Conservation (phyloP, 1,140 invertebrate genomes). For the Hyposmocoma kahamanoa region DNA sequence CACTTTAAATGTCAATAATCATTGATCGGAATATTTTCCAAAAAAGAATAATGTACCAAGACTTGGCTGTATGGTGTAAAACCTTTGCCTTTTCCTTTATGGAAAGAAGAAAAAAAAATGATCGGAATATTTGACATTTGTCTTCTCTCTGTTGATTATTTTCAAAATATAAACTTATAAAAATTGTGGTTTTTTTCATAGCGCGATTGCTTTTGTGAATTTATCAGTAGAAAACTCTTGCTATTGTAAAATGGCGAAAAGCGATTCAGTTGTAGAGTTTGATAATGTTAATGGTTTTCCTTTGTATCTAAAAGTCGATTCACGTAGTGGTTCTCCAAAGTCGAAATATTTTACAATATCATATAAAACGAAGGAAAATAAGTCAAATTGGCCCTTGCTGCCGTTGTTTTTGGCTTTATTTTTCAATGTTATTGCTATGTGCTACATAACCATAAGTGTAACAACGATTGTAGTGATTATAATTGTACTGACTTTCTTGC, state of each 20-base stretch:
- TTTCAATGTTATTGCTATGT: constrained; percentile 45
- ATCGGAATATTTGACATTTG: too few relatives aligned
- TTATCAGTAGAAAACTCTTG: too few relatives aligned
- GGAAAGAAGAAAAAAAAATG: too few relatives aligned
- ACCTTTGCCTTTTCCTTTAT: too few relatives aligned
- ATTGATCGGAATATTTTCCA: too few relatives aligned
- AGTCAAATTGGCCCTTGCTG: constrained; percentile 32
- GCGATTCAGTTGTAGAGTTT: constrained; percentile 24
- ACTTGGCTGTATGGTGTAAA: too few relatives aligned
- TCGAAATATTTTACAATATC: constrained; percentile 50
- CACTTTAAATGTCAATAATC: too few relatives aligned
- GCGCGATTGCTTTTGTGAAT: not conserved
- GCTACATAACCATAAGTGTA: constrained; percentile 45
- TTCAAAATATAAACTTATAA: not conserved
- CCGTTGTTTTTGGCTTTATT: constrained; percentile 48
- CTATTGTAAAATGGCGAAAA: constrained; percentile 22
- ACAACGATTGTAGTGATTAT: constrained; percentile 41
- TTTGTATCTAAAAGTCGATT: constrained; percentile 37
- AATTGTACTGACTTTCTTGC: constrained; percentile 44
- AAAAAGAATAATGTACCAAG: too few relatives aligned
- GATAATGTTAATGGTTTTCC: constrained; percentile 59
- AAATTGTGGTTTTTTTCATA: not conserved
- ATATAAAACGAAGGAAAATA: constrained; percentile 41
- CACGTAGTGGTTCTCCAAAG: constrained; percentile 31
- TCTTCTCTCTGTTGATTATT: not conserved